Conservation (phyloP, 2,888 invertebrate species). For the Lymantria monacha region DNA sequence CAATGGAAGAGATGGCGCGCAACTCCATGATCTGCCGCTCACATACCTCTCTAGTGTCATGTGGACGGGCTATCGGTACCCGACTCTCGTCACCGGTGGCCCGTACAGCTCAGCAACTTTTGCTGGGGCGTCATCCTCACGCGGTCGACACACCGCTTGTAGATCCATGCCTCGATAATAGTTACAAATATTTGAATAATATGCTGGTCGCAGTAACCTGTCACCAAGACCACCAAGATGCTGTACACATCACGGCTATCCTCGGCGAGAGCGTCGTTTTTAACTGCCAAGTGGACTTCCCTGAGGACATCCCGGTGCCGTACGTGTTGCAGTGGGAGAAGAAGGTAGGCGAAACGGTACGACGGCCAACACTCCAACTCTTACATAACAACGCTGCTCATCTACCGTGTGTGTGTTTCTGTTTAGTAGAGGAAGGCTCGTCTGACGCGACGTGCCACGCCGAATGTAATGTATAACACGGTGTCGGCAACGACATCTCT, state of each 20-base stretch:
- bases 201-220: conserved; percentile 81
- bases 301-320: conserved; percentile 96
- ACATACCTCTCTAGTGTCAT: too few relatives aligned
- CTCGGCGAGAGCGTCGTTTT: conserved; percentile 98
- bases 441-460: conserved; percentile 74
- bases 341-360: conserved; percentile 98
- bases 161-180: too few relatives aligned
- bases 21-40: too few relatives aligned
- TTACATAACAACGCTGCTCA: conserved; percentile 82
- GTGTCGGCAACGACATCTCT: conserved; percentile 64
- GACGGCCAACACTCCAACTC: conserved; percentile 85
- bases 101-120: too few relatives aligned
- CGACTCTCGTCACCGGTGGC: too few relatives aligned
- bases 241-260: conserved; percentile 98
- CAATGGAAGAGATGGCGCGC: too few relatives aligned
- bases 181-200: too few relatives aligned
- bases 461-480: conserved; percentile 76
- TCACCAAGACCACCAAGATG: conserved; percentile 94
- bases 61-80: too few relatives aligned
- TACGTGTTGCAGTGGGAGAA: conserved; percentile 99
- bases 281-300: conserved; percentile 98
- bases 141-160: too few relatives aligned
- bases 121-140: too few relatives aligned
- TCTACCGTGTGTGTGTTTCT: conserved; percentile 81
- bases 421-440: conserved; percentile 81